Conservation (phyloP, 2,113 vertebrate species). For the Brachyhypopomus occidentalis region DNA sequence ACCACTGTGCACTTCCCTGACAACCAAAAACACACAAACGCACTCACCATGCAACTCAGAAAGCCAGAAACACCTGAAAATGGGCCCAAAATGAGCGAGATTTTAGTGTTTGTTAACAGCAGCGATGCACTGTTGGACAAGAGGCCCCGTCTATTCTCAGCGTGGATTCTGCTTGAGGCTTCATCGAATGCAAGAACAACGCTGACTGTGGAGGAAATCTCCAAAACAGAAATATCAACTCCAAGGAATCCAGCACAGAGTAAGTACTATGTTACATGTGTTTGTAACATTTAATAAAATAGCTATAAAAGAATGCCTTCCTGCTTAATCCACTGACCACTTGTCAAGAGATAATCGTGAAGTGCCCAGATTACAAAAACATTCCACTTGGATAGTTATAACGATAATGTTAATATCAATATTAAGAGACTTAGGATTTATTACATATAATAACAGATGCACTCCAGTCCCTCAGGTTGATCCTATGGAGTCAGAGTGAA, state of each 20-base stretch:
- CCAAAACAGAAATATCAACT: conserved; percentile 19
- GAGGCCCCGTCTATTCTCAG: conserved; percentile 2
- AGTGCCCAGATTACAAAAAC: conserved; percentile 46
- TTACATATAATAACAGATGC: conserved; percentile 33
- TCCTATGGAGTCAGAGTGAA: conserved; percentile 83
- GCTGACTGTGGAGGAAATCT: conserved; percentile 5
- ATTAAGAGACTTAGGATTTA: conserved; percentile 37
- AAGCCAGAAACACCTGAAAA: conserved; percentile 39
- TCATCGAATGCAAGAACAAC: not conserved
- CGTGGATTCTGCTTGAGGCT: not conserved
- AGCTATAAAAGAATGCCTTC: conserved; percentile 33
- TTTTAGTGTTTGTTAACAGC: conserved; percentile 30
- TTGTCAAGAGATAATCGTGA: conserved; percentile 13
- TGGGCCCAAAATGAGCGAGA: conserved; percentile 21
- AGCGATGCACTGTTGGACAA: conserved; percentile 6
- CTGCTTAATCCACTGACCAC: conserved; percentile 17
- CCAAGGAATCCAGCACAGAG: conserved; percentile 3
- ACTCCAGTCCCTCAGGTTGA: conserved; percentile 70
- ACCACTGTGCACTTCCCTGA: conserved; percentile 16
- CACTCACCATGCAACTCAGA: conserved; percentile 28
- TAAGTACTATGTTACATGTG: conserved; percentile 19
- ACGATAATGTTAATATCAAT: conserved; percentile 41
- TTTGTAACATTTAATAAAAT: conserved; percentile 38
- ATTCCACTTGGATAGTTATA: conserved; percentile 51
- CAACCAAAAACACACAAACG: too few species aligned